Evolutionary conservation across 2,113 vertebrate species (phyloP), one percentile per base, ranked within the genome.

Genomic region (Podarcis raffonei): DNA sequence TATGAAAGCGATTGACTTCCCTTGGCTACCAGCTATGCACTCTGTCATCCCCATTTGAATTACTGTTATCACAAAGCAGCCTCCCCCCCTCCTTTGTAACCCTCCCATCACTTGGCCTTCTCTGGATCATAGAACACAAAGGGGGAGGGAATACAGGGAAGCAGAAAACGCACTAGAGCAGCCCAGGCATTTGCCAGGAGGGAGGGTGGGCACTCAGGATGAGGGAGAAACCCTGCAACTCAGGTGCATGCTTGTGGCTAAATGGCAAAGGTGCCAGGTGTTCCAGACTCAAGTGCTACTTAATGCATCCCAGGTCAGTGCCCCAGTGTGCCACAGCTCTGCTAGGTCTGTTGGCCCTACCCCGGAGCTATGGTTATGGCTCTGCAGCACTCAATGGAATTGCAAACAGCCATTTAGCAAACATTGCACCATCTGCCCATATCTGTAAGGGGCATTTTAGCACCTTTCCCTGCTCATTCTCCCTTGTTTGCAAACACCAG

Each of bases 31-130:
- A 74, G 90, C 42, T 1, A 79, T 68, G 59, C 30, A 71, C 39
- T 3, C 81, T 80, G 30, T 86, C 75, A 86, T 85, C 87, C 35
- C 88, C 23, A 3, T 71, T 91, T 91, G 89, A 92, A 96, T 94
- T 90, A 66, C 74, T 23, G 35, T 87, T 30, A 2, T 18, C 76
- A 75, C 72, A 90, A 84, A 85, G 87, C 86, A 57, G 83, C 87
- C 42, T 48, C 8, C 42, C 94, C 94, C 37, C 83, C 82, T 85
- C 71, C 39, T 71, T 86, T 80, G 76, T 65, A 85, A 90, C 72
- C 86, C 91, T 39, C n/a, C 2, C 0, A 4, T n/a, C 3, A 53
- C 5, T 3, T 37, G 80, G 79, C 72, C 89, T 53, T 0, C 1
- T 89, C 25, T 81, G 83, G 42, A 91, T 0, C 48, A 62, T 68